These are phyloP conservation scores for Coreoperca whiteheadi DNA, from an alignment of 2,113 vertebrate species.

Conservation along the genomic window DNA sequence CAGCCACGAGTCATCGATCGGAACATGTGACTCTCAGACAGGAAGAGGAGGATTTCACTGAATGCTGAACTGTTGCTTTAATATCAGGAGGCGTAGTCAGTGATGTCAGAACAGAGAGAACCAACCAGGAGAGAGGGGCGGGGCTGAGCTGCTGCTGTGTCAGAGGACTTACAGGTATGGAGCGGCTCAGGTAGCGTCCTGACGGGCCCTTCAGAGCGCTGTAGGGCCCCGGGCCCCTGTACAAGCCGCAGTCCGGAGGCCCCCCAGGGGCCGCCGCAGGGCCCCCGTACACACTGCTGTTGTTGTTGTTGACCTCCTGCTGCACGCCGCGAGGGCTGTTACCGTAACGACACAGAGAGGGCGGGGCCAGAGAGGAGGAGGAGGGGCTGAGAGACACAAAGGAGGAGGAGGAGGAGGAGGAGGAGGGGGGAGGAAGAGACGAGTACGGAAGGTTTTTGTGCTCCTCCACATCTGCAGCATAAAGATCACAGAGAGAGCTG, in stretches of 20 bases:
- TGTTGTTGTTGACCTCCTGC: slow-evolving; percentile 95
- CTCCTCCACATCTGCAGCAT: slow-evolving; percentile 82
- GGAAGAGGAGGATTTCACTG: too few species aligned
- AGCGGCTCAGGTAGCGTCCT: slow-evolving; percentile 90
- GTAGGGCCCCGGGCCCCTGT: slow-evolving; percentile 75
- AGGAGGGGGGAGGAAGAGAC: slow-evolving; percentile 63
- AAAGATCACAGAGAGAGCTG: slow-evolving; percentile 94
- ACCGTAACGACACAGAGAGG: slow-evolving; percentile 79
- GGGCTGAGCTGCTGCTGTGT: slow-evolving; percentile 63
- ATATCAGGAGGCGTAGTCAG: too few species aligned
- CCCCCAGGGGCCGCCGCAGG: slow-evolving; percentile 55
- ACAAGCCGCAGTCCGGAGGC: slow-evolving; percentile 75
- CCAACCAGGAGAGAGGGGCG: slow-evolving; percentile 32
- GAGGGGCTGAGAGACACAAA: slow-evolving; percentile 57
- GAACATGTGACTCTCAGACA: too few species aligned
- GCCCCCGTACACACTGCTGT: slow-evolving; percentile 86
- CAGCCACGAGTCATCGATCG: too few species aligned
- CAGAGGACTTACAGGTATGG: slow-evolving; percentile 93
- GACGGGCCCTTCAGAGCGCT: slow-evolving; percentile 85
- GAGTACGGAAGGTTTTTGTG: slow-evolving; percentile 77
- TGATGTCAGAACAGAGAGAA: slow-evolving; percentile 36
- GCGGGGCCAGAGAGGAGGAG: slow-evolving; percentile 72
- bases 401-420: slow-evolving; percentile 72
- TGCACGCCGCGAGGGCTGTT: slow-evolving; percentile 79
- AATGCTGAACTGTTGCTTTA: too few species aligned